Evolutionary conservation across 2,797 vertebrate genomes (phyloP).

Genomic region (Natrix natrix): DNA sequence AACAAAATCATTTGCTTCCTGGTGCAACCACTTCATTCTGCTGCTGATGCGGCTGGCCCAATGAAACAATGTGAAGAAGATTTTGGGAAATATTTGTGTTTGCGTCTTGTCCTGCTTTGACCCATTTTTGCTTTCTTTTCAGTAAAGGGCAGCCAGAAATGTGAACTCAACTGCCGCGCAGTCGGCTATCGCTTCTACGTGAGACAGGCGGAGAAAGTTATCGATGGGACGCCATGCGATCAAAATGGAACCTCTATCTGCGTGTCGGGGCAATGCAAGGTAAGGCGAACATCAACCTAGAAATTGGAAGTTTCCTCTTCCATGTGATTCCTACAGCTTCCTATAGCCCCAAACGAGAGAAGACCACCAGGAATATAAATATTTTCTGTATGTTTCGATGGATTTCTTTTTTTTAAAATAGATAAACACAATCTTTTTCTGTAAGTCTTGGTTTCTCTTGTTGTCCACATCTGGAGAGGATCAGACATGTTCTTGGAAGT

Average conservation of each 20-base stretch:
- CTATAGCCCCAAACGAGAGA: not conserved
- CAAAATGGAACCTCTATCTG: constrained; percentile 82
- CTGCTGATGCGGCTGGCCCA: too few relatives aligned
- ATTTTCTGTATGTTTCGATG: constrained; percentile 14
- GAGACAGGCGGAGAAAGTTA: constrained; percentile 83
- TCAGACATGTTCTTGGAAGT: constrained; percentile 14
- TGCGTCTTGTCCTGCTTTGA: not conserved
- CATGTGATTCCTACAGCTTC: not conserved
- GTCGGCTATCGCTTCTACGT: constrained; percentile 94
- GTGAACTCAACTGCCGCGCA: constrained; percentile 90
- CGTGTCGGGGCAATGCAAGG: constrained; percentile 88
- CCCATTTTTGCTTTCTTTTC: not conserved
- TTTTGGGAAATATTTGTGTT: not conserved
- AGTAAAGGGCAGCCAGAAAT: constrained; percentile 84
- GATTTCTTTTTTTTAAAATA: not conserved
- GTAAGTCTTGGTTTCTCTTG: not conserved
- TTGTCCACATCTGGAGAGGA: constrained; percentile 43
- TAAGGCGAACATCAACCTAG: constrained; percentile 60
- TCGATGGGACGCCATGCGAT: constrained; percentile 91
- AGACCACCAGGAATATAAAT: not conserved
- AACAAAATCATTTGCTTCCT: not conserved
- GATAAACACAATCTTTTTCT: constrained; percentile 31
- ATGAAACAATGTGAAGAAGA: not conserved
- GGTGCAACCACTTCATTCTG: fast-evolving
- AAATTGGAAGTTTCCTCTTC: not conserved